These are phyloP conservation scores for Hypsibius dujardini DNA, from an alignment of 1,140 invertebrate species.

Conservation along the genomic window DNA sequence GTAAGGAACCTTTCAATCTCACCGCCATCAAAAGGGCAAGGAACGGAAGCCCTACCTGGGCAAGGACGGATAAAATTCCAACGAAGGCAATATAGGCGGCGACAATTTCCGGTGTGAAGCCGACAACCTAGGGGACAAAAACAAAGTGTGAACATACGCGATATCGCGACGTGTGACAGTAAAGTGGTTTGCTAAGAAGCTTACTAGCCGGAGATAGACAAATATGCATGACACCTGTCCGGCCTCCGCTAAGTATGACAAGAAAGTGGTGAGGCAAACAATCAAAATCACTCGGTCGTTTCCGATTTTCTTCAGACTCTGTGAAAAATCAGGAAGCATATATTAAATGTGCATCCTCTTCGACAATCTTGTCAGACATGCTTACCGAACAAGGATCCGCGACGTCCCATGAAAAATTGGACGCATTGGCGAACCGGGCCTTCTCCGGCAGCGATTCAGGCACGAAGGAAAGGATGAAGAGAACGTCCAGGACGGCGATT, in stretches of 20 bases:
- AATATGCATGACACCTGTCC: conserved; percentile 99
- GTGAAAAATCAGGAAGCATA: conserved; percentile 27
- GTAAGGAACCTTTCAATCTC: no score
- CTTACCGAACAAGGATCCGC: conserved; percentile 85
- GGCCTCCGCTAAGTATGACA: conserved; percentile 90
- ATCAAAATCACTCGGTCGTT: conserved; percentile 88
- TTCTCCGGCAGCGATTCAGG: conserved; percentile 94
- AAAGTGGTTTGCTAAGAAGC: conserved; percentile 24
- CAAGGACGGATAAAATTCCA: conserved; percentile 81
- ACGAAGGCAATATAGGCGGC: conserved; percentile 93
- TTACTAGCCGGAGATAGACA: conserved; percentile 86
- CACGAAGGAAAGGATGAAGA: conserved; percentile 93
- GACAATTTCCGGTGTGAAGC: conserved; percentile 80
- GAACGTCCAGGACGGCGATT: conserved; percentile 82
- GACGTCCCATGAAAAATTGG: conserved; percentile 53
- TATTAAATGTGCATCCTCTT: neutral
- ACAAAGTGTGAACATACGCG: neutral
- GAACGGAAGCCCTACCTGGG: conserved; percentile 46
- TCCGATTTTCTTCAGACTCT: conserved; percentile 75
- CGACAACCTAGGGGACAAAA: conserved; percentile 58
- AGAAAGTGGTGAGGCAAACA: conserved; percentile 86
- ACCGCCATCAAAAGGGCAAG: conserved; percentile 10
- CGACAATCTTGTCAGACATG: conserved; percentile 22
- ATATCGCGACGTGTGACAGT: no score
- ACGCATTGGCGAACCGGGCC: conserved; percentile 39